A percentile compares a stretch with the other conserved stretches of the same genome.
Conservation (phyloP, 1,140 invertebrate species). For the Magallana angulata region DNA sequence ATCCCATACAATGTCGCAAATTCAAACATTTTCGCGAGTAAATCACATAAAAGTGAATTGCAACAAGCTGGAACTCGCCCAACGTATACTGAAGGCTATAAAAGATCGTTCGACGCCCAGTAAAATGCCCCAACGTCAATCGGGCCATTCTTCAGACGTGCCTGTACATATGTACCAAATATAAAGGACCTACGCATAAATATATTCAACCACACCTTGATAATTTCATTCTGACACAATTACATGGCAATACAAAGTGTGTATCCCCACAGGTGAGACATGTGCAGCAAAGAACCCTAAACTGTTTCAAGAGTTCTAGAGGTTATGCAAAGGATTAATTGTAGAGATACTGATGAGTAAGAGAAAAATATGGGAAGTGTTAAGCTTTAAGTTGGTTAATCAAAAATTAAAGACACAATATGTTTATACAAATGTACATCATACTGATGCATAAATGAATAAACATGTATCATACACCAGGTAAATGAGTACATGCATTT, state of each 20-base stretch:
- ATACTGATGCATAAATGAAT: too few species aligned
- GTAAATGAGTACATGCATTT: too few species aligned
- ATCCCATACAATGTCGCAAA: too few species aligned
- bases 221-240: background rate
- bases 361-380: background rate
- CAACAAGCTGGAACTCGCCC: constrained; percentile 2
- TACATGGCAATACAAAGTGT: background rate
- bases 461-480: too few species aligned
- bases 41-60: constrained; percentile 25
- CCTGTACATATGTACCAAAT: background rate
- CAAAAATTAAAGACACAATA: background rate
- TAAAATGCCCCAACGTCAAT: background rate
- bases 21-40: background rate
- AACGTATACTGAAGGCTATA: constrained; percentile 2
- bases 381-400: background rate
- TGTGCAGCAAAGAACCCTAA: too few species aligned
- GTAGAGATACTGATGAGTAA: background rate
- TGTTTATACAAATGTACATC: background rate
- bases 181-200: constrained; percentile 29
- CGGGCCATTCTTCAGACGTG: background rate
- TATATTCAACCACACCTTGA: background rate
- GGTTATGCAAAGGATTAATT: background rate
- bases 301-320: background rate
- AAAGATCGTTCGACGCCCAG: background rate
- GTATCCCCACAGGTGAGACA: background rate